Conservation (phyloP, 1,140 invertebrate species). For the Acromyrmex echinatior region DNA sequence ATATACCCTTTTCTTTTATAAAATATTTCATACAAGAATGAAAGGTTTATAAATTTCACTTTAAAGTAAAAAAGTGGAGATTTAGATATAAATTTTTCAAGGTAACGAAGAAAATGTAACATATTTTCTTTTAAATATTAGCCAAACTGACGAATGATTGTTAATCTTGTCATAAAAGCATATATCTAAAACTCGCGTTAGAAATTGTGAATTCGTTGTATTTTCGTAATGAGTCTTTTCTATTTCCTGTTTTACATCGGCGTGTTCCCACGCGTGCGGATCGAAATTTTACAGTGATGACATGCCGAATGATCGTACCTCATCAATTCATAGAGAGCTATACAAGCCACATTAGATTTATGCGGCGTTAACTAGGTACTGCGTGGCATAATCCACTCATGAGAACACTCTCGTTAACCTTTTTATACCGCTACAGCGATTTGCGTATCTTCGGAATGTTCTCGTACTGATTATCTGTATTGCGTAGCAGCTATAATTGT, state of each 20-base stretch:
- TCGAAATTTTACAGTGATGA: conserved; percentile 32
- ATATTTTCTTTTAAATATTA: neutral
- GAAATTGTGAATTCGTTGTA: neutral
- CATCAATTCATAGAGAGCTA: conserved; percentile 35
- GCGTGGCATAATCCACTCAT: conserved; percentile 49
- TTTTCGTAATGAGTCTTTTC: neutral
- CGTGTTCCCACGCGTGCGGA: conserved; percentile 4
- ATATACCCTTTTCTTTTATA: neutral
- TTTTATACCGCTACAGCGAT: conserved; percentile 33
- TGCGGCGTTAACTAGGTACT: conserved; percentile 47
- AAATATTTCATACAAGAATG: neutral
- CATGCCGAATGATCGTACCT: conserved; percentile 23
- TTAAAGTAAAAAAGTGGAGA: neutral
- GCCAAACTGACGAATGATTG: too few relatives aligned
- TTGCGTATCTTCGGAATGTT: conserved; percentile 54
- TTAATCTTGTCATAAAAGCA: neutral
- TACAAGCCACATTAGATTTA: conserved; percentile 43
- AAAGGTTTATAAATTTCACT: neutral
- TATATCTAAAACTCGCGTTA: neutral
- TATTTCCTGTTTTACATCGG: neutral
- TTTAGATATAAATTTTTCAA: neutral
- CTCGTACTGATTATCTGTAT: conserved; percentile 52
- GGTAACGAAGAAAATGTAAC: neutral
- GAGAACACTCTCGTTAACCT: conserved; percentile 60
- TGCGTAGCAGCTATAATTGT: conserved; percentile 14